Evolutionary conservation across 2,797 vertebrate species (phyloP).

Genomic region (Leptoclinus maculatus): DNA sequence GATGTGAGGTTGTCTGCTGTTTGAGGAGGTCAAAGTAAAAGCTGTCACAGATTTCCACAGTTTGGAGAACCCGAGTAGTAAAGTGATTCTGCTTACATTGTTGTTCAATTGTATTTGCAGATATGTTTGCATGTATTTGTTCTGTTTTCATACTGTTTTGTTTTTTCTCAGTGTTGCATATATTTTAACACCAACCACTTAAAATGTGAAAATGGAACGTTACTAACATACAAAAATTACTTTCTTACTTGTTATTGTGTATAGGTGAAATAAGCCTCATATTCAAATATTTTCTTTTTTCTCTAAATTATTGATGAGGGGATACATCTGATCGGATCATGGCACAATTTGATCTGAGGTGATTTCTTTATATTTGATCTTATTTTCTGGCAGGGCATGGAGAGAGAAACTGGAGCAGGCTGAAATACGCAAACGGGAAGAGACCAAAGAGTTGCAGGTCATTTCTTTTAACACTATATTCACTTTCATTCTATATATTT

Average conservation of each 20-base stretch:
- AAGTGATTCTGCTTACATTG: neutral
- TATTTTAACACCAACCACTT: neutral
- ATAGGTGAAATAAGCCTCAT: neutral
- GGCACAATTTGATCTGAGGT: neutral
- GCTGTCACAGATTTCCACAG: neutral
- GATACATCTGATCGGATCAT: neutral
- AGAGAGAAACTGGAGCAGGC: constrained; percentile 93
- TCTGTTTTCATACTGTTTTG: neutral
- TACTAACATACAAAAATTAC: neutral
- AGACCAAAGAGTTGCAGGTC: constrained; percentile 94
- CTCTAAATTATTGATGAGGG: neutral
- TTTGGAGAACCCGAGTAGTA: neutral
- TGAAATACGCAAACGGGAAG: constrained; percentile 92
- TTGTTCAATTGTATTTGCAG: neutral
- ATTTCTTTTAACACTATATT: neutral
- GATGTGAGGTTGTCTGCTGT: neutral
- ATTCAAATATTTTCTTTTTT: neutral
- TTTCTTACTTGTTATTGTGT: neutral
- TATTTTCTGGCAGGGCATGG: constrained; percentile 85
- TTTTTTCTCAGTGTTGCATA: neutral
- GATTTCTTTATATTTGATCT: neutral
- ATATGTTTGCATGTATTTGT: neutral
- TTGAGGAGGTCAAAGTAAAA: neutral
- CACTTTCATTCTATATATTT: neutral
- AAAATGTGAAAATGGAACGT: neutral